Base-by-base conservation (phyloP, 2,888 invertebrate species). In the Sussaba pulchella region DNA sequence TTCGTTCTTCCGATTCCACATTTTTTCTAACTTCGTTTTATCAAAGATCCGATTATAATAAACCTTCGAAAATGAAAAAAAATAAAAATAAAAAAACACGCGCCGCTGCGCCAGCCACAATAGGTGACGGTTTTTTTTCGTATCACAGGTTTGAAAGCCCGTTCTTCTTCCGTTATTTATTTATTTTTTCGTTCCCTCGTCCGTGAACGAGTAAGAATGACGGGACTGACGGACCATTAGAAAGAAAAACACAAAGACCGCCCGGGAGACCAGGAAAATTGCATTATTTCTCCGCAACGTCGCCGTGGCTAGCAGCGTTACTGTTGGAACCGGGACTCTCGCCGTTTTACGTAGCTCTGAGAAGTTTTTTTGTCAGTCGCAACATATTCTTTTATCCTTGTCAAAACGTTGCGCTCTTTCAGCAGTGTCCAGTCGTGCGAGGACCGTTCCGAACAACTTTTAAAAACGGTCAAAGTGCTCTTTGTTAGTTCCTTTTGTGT, bases 191-290 rank as follows among this genome's bases (percentile, higher is more conserved):
- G 14, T 64, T 45, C 70, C 39, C 41, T 66, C 19, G 26, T 39
- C 50, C 12, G 54, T 21, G 54, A 50, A 52, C 54, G 43, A 45
- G 67, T 67, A 59, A 79, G 54, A 66, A 57, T 26, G 57, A 64
- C 67, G 50, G 64, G 57, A 54, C 26, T 26, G 52, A 69, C 57
- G 43, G 57, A 63, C 75, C 67, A 82, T 82, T 82, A 82, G 71
- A 45, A 79, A 45, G 63, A 67, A 82, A 80, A 82, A 76, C 80
- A 82, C 71, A 82, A 79, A 75, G 75, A 76, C 66, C 78, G 71
- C 80, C 79, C 47, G 57, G 67, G 78, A 54, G 39, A 26, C 47
- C 52, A 74, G 75, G 80, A 80, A 82, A 79, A 82, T 82, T 79
- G 67, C 66, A 82, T 82, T 82, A 76, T 71, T 67, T 63, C 74